Percentiles rank a stretch among this genome's conserved stretches.
phyloP scores from a whole-genome alignment of 2,888 invertebrate species.

The Aporophyla lueneburgensis region DNA sequence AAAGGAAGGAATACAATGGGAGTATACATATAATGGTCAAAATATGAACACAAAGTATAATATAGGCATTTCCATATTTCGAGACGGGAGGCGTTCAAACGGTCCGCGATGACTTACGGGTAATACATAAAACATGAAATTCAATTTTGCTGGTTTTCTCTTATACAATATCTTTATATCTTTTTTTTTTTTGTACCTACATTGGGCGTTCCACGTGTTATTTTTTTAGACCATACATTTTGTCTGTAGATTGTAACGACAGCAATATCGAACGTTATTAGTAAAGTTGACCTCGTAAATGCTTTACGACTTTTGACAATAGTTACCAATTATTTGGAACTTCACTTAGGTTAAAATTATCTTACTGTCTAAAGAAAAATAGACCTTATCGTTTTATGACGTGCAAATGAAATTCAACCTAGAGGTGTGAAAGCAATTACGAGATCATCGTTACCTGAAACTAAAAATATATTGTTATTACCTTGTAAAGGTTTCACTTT shows the following conservation, averaged over 20 bases:
- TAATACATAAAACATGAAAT: conserved; percentile 32
- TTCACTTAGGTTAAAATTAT: not conserved
- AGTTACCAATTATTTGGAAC: not conserved
- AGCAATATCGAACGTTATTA: not conserved
- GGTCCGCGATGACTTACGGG: not conserved
- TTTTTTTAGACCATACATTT: conserved; percentile 20
- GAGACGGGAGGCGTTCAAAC: conserved; percentile 7
- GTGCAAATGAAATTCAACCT: not conserved
- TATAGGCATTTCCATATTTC: conserved; percentile 26
- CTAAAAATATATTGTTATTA: not conserved
- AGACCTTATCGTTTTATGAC: not conserved
- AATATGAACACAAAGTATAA: conserved; percentile 22
- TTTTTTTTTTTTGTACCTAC: too few species aligned
- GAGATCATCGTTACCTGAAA: not conserved
- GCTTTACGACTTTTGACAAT: not conserved
- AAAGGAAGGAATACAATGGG: not conserved
- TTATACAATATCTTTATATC: too few species aligned
- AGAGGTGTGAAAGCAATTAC: not conserved
- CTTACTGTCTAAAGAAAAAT: not conserved
- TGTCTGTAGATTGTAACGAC: not conserved
- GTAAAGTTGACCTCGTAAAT: not conserved
- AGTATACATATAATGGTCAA: conserved; percentile 6
- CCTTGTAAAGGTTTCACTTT: not conserved
- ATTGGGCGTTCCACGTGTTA: conserved; percentile 39
- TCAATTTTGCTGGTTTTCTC: conserved; percentile 12